Conservation (phyloP, 2,797 vertebrate species). For the Thunnus albacares region DNA sequence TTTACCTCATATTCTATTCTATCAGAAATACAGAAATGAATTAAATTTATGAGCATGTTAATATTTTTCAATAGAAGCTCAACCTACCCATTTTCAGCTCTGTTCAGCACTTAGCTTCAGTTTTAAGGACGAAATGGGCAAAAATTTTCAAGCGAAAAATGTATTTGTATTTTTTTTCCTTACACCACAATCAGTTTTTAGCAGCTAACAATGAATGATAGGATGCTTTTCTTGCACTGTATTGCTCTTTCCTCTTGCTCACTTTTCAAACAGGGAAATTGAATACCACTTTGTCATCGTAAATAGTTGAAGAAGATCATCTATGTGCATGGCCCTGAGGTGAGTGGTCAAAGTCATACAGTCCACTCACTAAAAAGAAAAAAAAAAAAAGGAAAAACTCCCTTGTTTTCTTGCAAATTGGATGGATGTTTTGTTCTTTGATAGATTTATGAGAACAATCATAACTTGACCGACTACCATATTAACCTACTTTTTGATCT, state of each 20-base stretch:
- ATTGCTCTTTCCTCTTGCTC: not conserved
- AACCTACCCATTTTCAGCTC: slow-evolving; percentile 19
- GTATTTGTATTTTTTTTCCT: not conserved
- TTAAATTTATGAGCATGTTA: slow-evolving; percentile 25
- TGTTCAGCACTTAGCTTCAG: not conserved
- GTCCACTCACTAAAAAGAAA: too few species aligned
- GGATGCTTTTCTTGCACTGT: not conserved
- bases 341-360: slow-evolving; percentile 11
- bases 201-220: not conserved
- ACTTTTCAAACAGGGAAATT: slow-evolving; percentile 1
- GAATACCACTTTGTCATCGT: not conserved
- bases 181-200: not conserved
- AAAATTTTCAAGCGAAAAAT: slow-evolving; percentile 11
- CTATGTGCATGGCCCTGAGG: not conserved
- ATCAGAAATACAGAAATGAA: slow-evolving; percentile 2
- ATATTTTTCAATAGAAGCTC: slow-evolving; percentile 27
- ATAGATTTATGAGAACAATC: slow-evolving; percentile 21
- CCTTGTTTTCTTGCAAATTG: not conserved
- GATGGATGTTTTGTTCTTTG: slow-evolving; percentile 6
- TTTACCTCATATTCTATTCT: not conserved
- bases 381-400: not conserved
- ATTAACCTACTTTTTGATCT: slow-evolving; percentile 34
- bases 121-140: not conserved
- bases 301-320: not conserved
- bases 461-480: not conserved